Base-by-base conservation (phyloP, 1,140 invertebrate genomes). In the Drosophila bipectinata region DNA sequence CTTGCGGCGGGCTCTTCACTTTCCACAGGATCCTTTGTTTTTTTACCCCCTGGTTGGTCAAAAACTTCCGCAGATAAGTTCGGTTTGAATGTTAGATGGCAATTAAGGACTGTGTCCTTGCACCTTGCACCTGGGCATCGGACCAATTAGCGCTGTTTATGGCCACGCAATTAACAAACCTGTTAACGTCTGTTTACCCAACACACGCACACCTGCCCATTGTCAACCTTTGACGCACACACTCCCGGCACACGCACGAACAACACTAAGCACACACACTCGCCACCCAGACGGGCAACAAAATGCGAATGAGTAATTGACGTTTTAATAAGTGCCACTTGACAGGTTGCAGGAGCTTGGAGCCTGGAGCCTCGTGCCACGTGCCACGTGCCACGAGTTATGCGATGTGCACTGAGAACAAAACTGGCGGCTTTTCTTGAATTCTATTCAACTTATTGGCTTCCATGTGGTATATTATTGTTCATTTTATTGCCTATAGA, bases 311-410 rank as follows among this genome's bases (percentile, higher is more conserved):
- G 79, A 75, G 71, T 79, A 79, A 72, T 71, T 83, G 71, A 83
- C 80, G 77, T 79, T 83, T 83, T 83, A 84, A 83, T 83, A 84
- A 83, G 80, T 75, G 60, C 10, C 47, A 72, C 76, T 75, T 63
- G 75, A 58, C 75, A 58, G 34, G 52, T 39, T 58, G 54, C 57
- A 77, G 62, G 41, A 18, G 47, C 14, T 14, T 12, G 10, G 41
- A 2, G 44, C 37, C 41, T 10, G 10, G 14, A 2, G 44, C 37
- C 41, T 10, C 12, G 14, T 3, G 44, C 30, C 75, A 69, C 52
- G 14, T 3, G 44, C 30, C 75, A 69, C 52, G 64, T 41, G 67
- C 32, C 41, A 6, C 32, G 10, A 7, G 12, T 1, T 48, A 30
- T 26, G 34, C 34, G 10, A 26, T 55, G 32, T 15, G 4, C 14